Evolutionary conservation across 2,797 vertebrate species (phyloP), one percentile per base, ranked within the genome.

Genomic region (Esox lucius): DNA sequence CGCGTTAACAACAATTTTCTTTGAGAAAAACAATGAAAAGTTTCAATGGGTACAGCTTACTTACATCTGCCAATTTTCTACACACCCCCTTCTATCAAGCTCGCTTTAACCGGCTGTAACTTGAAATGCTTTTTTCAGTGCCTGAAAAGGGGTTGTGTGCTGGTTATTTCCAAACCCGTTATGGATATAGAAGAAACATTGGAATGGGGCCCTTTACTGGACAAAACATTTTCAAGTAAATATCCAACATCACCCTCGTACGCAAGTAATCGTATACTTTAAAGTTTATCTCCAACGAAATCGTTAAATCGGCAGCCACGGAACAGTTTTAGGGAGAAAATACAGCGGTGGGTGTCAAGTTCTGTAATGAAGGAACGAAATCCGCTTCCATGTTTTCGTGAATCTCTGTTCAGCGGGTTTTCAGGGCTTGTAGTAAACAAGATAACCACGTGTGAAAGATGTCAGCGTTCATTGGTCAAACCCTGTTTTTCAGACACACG

Each of bases 391-490:
- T 70, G 84, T 70, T 91, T 91, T 84, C 17, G 48, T 15, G 19
- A 59, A n/a, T 68, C 67, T 79, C 71, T 42, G 13, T 85, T 15
- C 64, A 77, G 80, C 28, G 68, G 72, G 73, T 80, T 84, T 77
- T 66, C 71, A 48, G 72, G 69, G 81, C 69, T 73, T 76, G 89
- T 92, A 93, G 93, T 94, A 94, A 94, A 94, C 93, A 94, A 92
- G 85, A 62, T 70, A 46, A 88, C 88, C 92, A 94, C 88, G 91
- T 93, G 92, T 84, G 82, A 64, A 53, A 72, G 73, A 86, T 62
- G 74, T 75, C 33, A 4, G 2, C 39, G 75, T 71, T 87, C 82
- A 93, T 93, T 93, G 93, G 92, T n/a, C 46, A 68, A 77, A 74
- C 51, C 0, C 64, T 33, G 75, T 77, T 65, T 84, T 35, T 80